Evolutionary conservation across 1,140 invertebrate genomes (phyloP).

Genomic region (Eriocheir sinensis): DNA sequence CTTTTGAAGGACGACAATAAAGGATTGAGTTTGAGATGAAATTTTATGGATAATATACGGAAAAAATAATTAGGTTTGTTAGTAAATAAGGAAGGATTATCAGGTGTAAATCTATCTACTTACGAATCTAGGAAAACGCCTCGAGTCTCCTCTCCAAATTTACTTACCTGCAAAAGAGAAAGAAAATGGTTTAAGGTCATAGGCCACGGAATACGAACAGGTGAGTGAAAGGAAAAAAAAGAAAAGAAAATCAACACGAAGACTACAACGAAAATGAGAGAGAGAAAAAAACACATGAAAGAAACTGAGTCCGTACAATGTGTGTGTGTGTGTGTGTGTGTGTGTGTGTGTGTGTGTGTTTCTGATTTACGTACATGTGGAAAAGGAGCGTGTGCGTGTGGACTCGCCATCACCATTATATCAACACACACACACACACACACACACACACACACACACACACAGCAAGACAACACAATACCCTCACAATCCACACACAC

Average conservation of each 20-base stretch:
- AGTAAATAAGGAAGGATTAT: no score
- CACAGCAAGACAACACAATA: background rate
- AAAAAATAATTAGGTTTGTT: no score
- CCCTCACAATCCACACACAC: background rate
- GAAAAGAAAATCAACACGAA: no score
- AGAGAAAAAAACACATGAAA: no score
- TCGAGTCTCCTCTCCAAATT: background rate
- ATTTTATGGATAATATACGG: background rate
- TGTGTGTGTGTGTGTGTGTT: background rate
- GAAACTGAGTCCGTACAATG: no score
- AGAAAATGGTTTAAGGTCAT: no score
- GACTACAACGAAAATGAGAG: no score
- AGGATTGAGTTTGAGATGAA: background rate
- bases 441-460: slow-evolving; percentile 1
- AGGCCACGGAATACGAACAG: no score
- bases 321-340: no score
- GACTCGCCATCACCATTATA: background rate
- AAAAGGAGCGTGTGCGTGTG: background rate
- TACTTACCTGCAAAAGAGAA: slow-evolving; percentile 2
- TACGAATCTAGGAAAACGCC: background rate
- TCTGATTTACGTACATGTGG: background rate
- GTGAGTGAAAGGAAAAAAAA: no score
- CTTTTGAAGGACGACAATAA: background rate
- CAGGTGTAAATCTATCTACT: no score
- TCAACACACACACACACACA: background rate